These are phyloP conservation scores for Pseudococcus viburni DNA, from an alignment of 2,888 invertebrate species.

Conservation along the genomic window DNA sequence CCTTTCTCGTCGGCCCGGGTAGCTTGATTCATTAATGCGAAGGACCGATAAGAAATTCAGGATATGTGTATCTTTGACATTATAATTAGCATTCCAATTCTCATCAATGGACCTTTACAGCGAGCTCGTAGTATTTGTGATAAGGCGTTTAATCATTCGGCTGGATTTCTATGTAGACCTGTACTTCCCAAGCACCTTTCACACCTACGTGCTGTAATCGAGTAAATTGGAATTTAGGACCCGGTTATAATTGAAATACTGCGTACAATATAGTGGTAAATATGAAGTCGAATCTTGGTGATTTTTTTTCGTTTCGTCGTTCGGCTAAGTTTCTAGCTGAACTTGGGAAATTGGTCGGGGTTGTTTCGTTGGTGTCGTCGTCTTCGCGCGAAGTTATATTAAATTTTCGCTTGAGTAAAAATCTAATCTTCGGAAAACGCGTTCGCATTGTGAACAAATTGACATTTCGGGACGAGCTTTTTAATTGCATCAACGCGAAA, in stretches of 20 bases:
- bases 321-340: background rate
- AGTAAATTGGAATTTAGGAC: background rate
- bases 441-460: background rate
- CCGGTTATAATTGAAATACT: conserved; percentile 13
- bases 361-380: background rate
- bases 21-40: background rate
- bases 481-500: conserved; percentile 14
- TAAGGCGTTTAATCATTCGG: conserved; percentile 6
- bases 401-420: conserved; percentile 23
- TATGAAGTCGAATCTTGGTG: background rate
- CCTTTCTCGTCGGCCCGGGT: background rate
- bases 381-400: background rate
- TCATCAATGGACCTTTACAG: background rate
- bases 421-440: background rate
- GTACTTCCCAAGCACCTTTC: background rate
- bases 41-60: background rate
- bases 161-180: background rate
- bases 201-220: background rate
- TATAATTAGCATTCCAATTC: conserved; percentile 2
- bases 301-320: background rate
- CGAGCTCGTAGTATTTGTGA: background rate
- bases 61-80: background rate
- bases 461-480: background rate
- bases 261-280: background rate
- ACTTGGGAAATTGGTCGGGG: background rate